Percentiles rank a stretch among this genome's conserved stretches.
Evolutionary conservation across 2,888 invertebrate species (phyloP).

Genomic region (Drosophila mercatorum): DNA sequence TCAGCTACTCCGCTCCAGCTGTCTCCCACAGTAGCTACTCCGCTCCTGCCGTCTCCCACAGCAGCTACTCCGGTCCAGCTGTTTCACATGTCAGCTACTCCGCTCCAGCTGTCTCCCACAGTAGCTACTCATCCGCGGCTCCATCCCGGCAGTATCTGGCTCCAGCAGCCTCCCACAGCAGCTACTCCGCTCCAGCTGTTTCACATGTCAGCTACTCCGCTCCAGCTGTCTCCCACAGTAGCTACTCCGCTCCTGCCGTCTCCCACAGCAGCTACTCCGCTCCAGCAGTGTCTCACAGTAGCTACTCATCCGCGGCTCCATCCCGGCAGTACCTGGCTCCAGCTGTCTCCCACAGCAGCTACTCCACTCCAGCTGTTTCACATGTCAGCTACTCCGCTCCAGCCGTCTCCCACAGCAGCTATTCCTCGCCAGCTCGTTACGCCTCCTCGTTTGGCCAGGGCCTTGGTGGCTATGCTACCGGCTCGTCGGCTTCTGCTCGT

Average conservation of each 20-base stretch:
- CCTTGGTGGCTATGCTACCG: conserved; percentile 19
- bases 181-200: conserved; percentile 21
- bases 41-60: conserved; percentile 4
- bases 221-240: background rate
- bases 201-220: conserved; percentile 18
- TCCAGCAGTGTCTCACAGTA: conserved; percentile 8
- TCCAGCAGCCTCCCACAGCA: conserved; percentile 8
- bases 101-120: background rate
- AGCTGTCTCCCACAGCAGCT: conserved; percentile 8
- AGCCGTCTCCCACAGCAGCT: conserved; percentile 9
- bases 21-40: conserved; percentile 28
- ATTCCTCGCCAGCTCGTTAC: conserved; percentile 32
- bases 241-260: conserved; percentile 17
- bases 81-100: conserved; percentile 9
- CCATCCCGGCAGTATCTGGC: conserved; percentile 1
- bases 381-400: conserved; percentile 20
- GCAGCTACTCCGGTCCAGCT: conserved; percentile 18
- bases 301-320: conserved; percentile 5
- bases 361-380: conserved; percentile 19
- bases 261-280: conserved; percentile 17
- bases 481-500: conserved; percentile 19
- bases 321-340: conserved; percentile 24
- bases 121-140: background rate
- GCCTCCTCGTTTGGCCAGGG: conserved; percentile 28
- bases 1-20: conserved; percentile 7